Evolutionary conservation across 2,113 vertebrate genomes (phyloP).

Genomic region (Oxyruncus cristatus): DNA sequence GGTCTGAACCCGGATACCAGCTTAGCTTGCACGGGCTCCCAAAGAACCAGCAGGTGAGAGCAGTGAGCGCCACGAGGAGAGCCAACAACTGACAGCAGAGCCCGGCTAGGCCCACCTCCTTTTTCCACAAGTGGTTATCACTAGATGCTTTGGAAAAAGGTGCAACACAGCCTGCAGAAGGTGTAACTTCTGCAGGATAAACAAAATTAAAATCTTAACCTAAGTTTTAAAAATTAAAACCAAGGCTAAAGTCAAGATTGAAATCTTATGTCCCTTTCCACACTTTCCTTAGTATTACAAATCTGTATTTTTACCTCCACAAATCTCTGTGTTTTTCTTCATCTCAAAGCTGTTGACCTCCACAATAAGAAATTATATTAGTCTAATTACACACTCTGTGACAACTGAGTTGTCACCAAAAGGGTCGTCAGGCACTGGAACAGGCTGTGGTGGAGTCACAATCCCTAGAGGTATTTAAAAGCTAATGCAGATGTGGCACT

Average conservation of each 20-base stretch:
- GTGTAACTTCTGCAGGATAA: not conserved
- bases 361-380: not conserved
- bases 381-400: not conserved
- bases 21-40: not conserved
- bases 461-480: not conserved
- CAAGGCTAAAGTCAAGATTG: not conserved
- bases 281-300: not conserved
- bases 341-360: not conserved
- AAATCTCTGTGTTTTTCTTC: not conserved
- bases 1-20: not conserved
- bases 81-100: not conserved
- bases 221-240: not conserved
- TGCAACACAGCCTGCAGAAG: not conserved
- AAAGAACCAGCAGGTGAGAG: not conserved
- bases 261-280: not conserved
- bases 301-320: not conserved
- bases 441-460: not conserved
- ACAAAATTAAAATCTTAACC: not conserved
- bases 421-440: not conserved
- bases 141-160: not conserved
- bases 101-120: not conserved
- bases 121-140: not conserved
- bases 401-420: not conserved
- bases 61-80: not conserved
- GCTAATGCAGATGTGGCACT: fast-evolving